A percentile compares a stretch with the other conserved stretches of the same genome.
Evolutionary conservation across 2,888 invertebrate genomes (phyloP).

Genomic region (Stegana nigrithorax): DNA sequence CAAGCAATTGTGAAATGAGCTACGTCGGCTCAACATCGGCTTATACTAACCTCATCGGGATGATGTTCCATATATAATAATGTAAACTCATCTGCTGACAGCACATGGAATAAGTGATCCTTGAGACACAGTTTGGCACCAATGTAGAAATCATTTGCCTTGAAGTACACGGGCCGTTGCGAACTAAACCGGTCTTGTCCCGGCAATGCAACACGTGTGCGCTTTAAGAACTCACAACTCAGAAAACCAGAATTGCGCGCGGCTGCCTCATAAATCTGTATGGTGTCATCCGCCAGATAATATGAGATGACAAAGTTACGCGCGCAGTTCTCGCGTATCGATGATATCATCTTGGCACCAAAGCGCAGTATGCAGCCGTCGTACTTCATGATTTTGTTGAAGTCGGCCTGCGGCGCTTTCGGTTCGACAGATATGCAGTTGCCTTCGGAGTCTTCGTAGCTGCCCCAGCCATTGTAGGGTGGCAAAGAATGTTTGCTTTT

Average conservation of each 20-base stretch:
- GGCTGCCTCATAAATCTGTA: constrained; percentile 83
- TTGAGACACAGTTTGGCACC: constrained; percentile 84
- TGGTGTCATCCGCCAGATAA: constrained; percentile 84
- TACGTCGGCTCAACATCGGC: background rate
- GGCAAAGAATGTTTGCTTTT: constrained; percentile 71
- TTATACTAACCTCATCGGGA: constrained; percentile 73
- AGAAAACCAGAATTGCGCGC: constrained; percentile 78
- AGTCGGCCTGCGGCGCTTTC: constrained; percentile 80
- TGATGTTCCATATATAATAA: constrained; percentile 88
- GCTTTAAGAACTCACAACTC: constrained; percentile 77
- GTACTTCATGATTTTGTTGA: constrained; percentile 82
- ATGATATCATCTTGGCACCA: constrained; percentile 80
- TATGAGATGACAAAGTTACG: constrained; percentile 86
- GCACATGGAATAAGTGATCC: constrained; percentile 81
- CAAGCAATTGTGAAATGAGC: constrained; percentile 7
- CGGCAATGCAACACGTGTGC: constrained; percentile 79
- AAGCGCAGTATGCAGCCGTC: constrained; percentile 85
- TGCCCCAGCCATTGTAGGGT: constrained; percentile 92
- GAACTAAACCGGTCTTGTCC: constrained; percentile 79
- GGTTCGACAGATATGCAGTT: constrained; percentile 86
- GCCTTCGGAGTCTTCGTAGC: constrained; percentile 88
- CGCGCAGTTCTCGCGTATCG: constrained; percentile 74
- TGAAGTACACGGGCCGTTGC: constrained; percentile 80
- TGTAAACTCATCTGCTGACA: constrained; percentile 88
- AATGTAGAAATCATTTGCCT: constrained; percentile 84